Evolutionary conservation across 2,888 invertebrate genomes (phyloP).

Genomic region (Caenorhabditis virilis): DNA sequence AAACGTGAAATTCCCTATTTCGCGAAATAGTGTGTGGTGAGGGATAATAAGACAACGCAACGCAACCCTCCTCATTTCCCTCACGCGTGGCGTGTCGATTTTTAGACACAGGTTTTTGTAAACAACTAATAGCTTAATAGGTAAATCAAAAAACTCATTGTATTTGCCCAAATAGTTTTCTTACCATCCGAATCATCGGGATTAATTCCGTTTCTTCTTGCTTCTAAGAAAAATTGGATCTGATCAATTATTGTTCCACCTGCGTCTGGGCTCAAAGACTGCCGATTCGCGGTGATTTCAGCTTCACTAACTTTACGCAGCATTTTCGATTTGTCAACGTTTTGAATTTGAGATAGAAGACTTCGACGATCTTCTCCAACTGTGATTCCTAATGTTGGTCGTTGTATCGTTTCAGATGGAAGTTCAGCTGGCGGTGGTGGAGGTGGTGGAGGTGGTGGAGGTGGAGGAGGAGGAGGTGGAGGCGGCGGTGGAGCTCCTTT

Average conservation of each 20-base stretch:
- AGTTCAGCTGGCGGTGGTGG: slow-evolving; percentile 1
- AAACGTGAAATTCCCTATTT: no score
- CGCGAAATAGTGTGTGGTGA: no score
- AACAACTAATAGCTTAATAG: no score
- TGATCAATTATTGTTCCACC: slow-evolving; percentile 20
- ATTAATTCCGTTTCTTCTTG: slow-evolving; percentile 20
- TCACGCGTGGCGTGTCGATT: no score
- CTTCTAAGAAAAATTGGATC: slow-evolving; percentile 22
- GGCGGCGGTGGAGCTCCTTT: background rate
- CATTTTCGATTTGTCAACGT: slow-evolving; percentile 16
- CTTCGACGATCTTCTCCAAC: slow-evolving; percentile 8
- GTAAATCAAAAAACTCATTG: no score
- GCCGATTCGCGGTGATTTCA: slow-evolving; percentile 3
- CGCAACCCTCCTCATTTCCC: no score
- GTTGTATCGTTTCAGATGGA: background rate
- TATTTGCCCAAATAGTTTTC: slow-evolving; percentile 11
- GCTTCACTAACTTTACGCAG: slow-evolving; percentile 19
- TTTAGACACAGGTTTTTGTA: no score
- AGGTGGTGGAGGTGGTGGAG: slow-evolving; percentile 12
- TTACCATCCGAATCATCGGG: slow-evolving; percentile 26
- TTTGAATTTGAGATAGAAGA: slow-evolving; percentile 26
- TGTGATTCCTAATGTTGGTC: slow-evolving; percentile 4
- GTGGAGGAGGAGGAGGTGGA: slow-evolving; percentile 12
- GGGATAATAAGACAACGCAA: no score
- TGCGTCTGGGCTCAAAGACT: slow-evolving; percentile 3